phyloP scores from a whole-genome alignment of 2,797 vertebrate species.

The Triplophysa bombifrons region DNA sequence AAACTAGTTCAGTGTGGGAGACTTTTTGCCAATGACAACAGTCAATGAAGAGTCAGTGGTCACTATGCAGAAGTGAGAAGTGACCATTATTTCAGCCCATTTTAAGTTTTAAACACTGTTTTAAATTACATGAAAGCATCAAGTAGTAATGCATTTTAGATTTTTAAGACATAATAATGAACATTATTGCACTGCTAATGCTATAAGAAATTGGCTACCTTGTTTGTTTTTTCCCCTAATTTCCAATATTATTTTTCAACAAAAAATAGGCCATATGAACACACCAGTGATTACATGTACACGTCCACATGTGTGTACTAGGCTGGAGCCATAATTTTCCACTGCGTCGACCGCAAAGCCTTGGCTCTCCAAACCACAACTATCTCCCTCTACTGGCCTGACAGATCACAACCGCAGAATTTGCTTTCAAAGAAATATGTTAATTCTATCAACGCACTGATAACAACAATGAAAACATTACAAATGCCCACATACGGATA shows the following conservation, averaged over 20 bases:
- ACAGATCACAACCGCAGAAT: constrained; percentile 2
- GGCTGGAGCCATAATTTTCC: constrained; percentile 18
- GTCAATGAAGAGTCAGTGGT: not conserved
- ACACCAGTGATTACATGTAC: constrained; percentile 28
- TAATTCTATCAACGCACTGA: not conserved
- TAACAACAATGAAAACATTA: constrained; percentile 12
- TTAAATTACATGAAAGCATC: too few species aligned
- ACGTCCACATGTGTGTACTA: constrained; percentile 10
- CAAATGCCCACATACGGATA: constrained; percentile 42
- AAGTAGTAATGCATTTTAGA: too few species aligned
- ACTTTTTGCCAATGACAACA: not conserved
- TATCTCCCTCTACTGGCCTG: constrained; percentile 40
- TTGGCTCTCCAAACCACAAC: constrained; percentile 20
- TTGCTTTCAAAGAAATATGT: constrained; percentile 33
- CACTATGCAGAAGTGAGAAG: too few species aligned
- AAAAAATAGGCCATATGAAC: constrained; percentile 35
- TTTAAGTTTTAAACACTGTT: too few species aligned
- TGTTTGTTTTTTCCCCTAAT: too few species aligned
- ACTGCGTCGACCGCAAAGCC: constrained; percentile 4
- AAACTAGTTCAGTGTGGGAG: not conserved
- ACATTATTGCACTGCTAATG: too few species aligned
- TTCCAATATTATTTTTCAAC: not conserved
- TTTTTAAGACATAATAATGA: too few species aligned
- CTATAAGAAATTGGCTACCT: too few species aligned
- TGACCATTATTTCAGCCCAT: too few species aligned